Percentiles rank a stretch among this genome's conserved stretches.
phyloP scores from a whole-genome alignment of 2,113 vertebrate genomes.

The Limnothrissa miodon region DNA sequence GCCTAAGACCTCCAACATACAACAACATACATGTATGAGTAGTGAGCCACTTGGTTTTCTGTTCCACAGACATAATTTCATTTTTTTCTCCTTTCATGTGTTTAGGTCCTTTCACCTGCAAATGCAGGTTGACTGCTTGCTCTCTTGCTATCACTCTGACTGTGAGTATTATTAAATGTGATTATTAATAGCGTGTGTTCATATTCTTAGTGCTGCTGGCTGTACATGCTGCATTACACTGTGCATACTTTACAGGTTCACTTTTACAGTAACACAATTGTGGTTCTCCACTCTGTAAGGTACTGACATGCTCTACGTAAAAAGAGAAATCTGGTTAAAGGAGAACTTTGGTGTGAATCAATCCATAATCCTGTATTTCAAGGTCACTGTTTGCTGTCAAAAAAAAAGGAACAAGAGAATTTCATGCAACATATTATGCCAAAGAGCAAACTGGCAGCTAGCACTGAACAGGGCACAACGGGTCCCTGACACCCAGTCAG shows the following conservation, averaged over 20 bases:
- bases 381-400: too few relatives aligned
- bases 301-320: background rate
- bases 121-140: conserved; percentile 24
- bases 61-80: background rate
- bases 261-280: conserved; percentile 25
- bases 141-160: conserved; percentile 3
- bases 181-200: background rate
- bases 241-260: conserved; percentile 16
- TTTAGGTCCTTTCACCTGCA: conserved; percentile 4
- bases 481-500: too few relatives aligned
- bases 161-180: background rate
- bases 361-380: too few relatives aligned
- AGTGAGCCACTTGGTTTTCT: conserved; percentile 18
- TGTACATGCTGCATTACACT: too few relatives aligned
- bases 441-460: too few relatives aligned
- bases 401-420: too few relatives aligned
- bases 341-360: too few relatives aligned
- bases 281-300: background rate
- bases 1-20: background rate
- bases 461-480: too few relatives aligned
- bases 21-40: background rate
- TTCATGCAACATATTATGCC: too few relatives aligned
- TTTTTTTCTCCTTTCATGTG: conserved; percentile 13
- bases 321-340: too few relatives aligned
- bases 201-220: background rate